phyloP scores from a whole-genome alignment of 2,888 invertebrate genomes.

The Galerucella calmariensis region DNA sequence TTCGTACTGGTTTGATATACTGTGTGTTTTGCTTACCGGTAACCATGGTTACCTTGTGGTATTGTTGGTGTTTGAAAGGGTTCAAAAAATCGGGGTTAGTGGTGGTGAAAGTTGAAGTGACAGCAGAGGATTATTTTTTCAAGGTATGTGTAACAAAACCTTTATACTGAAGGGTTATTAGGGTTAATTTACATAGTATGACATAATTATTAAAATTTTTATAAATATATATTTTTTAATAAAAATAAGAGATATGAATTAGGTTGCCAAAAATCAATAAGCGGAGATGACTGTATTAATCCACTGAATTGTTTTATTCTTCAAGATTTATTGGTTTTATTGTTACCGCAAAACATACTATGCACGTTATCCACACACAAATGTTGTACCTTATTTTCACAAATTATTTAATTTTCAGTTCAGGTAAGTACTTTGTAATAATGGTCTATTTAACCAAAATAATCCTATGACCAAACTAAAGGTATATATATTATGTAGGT shows the following conservation, averaged over 20 bases:
- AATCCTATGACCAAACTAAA: too few relatives aligned
- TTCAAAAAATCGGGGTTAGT: slow-evolving; percentile 36
- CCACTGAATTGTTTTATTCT: slow-evolving; percentile 23
- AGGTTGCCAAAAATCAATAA: slow-evolving; percentile 51
- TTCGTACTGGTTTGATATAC: slow-evolving; percentile 46
- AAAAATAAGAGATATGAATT: slow-evolving; percentile 18
- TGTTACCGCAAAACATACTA: slow-evolving; percentile 11
- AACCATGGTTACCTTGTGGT: slow-evolving; percentile 51
- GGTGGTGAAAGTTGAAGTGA: slow-evolving; percentile 27
- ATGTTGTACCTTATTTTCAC: too few relatives aligned
- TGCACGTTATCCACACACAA: neutral
- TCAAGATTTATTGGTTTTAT: slow-evolving; percentile 17
- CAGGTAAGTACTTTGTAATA: too few relatives aligned
- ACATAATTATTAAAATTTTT: neutral
- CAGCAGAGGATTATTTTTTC: slow-evolving; percentile 16
- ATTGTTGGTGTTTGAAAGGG: slow-evolving; percentile 44
- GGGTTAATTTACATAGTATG: neutral
- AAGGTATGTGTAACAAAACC: slow-evolving; percentile 19
- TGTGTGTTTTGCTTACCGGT: slow-evolving; percentile 54
- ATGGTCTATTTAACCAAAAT: too few relatives aligned
- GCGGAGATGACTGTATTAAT: slow-evolving; percentile 51
- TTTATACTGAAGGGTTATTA: slow-evolving; percentile 7
- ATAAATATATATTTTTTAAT: slow-evolving; percentile 9
- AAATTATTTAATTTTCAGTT: too few relatives aligned
- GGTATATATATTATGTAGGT: too few relatives aligned